phyloP scores from a whole-genome alignment of 2,888 invertebrate genomes.

The Troglohyphantes excavatus region DNA sequence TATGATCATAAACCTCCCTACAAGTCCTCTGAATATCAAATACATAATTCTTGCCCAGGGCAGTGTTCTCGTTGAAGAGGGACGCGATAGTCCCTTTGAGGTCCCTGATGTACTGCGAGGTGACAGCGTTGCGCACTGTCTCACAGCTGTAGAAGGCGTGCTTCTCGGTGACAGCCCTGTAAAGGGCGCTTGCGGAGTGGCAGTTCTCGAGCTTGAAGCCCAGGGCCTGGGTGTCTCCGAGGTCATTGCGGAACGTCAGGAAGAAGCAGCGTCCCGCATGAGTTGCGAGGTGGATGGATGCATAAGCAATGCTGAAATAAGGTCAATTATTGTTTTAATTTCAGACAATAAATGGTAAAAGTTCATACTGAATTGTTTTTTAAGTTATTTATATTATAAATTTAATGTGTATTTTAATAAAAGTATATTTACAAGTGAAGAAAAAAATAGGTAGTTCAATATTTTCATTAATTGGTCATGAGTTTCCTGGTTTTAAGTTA shows the following conservation, averaged over 20 bases:
- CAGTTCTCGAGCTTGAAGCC: constrained; percentile 91
- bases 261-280: constrained; percentile 81
- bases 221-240: constrained; percentile 85
- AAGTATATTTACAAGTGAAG: too few relatives aligned
- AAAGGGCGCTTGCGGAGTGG: constrained; percentile 91
- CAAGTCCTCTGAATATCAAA: constrained; percentile 95
- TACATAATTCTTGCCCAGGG: constrained; percentile 93
- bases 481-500: too few relatives aligned
- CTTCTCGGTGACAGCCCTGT: constrained; percentile 93
- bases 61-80: constrained; percentile 94
- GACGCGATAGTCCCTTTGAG: constrained; percentile 94
- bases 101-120: constrained; percentile 93
- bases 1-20: constrained; percentile 94
- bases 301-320: constrained; percentile 82
- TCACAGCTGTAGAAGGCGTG: constrained; percentile 97
- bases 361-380: too few relatives aligned
- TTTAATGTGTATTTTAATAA: too few relatives aligned
- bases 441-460: too few relatives aligned
- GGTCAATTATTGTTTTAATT: constrained; percentile 4
- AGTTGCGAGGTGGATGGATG: constrained; percentile 82
- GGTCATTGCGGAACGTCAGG: constrained; percentile 81
- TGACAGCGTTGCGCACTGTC: constrained; percentile 93
- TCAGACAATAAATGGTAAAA: too few relatives aligned
- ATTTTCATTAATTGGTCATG: too few relatives aligned
- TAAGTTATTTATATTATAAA: too few relatives aligned